Conservation (phyloP, 2,113 vertebrate genomes). For the Rhizomys pruinosus region DNA sequence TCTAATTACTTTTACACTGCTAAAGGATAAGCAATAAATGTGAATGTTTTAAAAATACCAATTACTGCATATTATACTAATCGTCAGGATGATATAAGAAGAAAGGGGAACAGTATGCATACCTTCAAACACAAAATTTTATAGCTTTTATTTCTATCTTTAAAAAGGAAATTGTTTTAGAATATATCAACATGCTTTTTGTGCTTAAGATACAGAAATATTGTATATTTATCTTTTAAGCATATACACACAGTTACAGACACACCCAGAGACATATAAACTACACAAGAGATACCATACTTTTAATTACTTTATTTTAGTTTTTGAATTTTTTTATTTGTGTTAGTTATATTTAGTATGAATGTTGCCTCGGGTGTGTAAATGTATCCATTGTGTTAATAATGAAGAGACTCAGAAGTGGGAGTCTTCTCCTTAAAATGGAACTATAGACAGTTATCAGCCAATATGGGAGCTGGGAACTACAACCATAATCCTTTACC, state of each 20-base stretch:
- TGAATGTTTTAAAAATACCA: conserved; percentile 51
- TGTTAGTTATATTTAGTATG: too few species aligned
- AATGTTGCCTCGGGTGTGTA: too few species aligned
- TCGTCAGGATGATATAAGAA: conserved; percentile 60
- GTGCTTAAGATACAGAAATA: neutral
- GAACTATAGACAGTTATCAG: too few species aligned
- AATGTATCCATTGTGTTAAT: too few species aligned
- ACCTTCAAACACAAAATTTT: conserved; percentile 41
- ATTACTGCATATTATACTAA: conserved; percentile 59
- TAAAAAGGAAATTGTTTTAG: conserved; percentile 52
- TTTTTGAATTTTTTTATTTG: too few species aligned
- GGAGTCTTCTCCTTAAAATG: too few species aligned
- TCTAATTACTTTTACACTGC: neutral
- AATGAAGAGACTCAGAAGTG: too few species aligned
- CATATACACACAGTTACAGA: neutral
- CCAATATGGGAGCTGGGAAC: too few species aligned
- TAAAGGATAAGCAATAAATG: neutral
- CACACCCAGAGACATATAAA: too few species aligned
- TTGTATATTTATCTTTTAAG: neutral
- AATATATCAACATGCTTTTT: neutral
- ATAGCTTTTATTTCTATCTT: conserved; percentile 22
- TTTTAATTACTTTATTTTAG: neutral
- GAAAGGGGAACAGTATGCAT: conserved; percentile 18
- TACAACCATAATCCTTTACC: too few species aligned
- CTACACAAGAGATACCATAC: too few species aligned